Percentiles rank a stretch among this genome's conserved stretches.
These are phyloP conservation scores for Drosophila pegasa DNA, from an alignment of 2,888 invertebrate species.

Conservation along the genomic window DNA sequence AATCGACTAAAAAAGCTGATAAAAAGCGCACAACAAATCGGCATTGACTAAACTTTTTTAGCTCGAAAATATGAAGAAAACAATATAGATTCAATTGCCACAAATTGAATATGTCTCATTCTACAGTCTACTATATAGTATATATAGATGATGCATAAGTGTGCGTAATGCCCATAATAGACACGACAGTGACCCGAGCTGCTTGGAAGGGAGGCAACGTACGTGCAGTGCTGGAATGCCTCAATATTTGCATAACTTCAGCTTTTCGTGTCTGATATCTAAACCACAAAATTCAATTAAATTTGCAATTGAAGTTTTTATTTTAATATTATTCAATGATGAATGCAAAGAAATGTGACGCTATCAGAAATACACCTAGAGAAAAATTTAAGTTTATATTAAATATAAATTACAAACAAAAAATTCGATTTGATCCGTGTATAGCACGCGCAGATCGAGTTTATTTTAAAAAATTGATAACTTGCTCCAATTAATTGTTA, in stretches of 20 bases:
- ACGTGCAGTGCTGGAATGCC: constrained; percentile 42
- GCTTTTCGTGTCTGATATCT: constrained; percentile 18
- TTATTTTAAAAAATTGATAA: too few relatives aligned
- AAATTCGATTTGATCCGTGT: too few relatives aligned
- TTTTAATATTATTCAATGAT: not conserved
- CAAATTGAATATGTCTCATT: constrained; percentile 18
- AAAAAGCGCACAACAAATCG: constrained; percentile 32
- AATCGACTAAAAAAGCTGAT: constrained; percentile 57
- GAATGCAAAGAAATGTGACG: too few relatives aligned
- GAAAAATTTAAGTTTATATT: not conserved
- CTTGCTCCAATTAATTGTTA: too few relatives aligned
- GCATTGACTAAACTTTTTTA: constrained; percentile 51
- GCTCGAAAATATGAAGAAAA: constrained; percentile 24
- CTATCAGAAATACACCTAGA: not conserved
- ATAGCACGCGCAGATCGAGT: too few relatives aligned
- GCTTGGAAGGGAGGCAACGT: constrained; percentile 25
- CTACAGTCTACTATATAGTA: constrained; percentile 7
- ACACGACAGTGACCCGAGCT: not conserved
- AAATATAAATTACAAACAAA: too few relatives aligned
- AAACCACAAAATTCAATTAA: not conserved
- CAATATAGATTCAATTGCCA: constrained; percentile 1
- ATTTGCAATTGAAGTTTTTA: too few relatives aligned
- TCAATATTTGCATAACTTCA: constrained; percentile 55
- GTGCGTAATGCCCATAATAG: constrained; percentile 3
- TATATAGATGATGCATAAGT: not conserved